Base-by-base conservation (phyloP, 2,113 vertebrate species). In the Australoheros scitulus region DNA sequence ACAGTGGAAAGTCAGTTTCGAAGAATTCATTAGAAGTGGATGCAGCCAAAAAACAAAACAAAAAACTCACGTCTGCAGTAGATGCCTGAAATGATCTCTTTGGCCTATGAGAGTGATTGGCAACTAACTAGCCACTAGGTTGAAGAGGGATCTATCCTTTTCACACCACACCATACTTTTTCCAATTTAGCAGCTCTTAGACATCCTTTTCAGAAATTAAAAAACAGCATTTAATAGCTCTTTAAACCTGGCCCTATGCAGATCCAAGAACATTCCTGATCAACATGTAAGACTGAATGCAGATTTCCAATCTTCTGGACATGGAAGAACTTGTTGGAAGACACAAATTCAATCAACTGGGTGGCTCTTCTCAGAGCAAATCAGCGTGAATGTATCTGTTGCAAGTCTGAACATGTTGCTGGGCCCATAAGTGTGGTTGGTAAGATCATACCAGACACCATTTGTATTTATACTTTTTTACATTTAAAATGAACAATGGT, bases 361-460 rank as follows among this genome's bases (percentile, higher is more conserved):
- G 82, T 72, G 41, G 64, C 64, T 70, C 86, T 55, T 68, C 65
- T 75, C 22, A 22, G 86, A 91, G 84, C 84, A 74, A 88, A 90
- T 94, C 83, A 88, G 92, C 86, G 75, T 94, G 94, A 94, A 95
- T 95, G 94, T 95, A 94, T 89, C 86, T 89, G 86, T 87, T 83
- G 86, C 90, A 34, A 77, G 89, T 92, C 82, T 88, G 76, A 87
- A 87, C 79, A 87, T 76, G 87, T 88, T 82, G 61, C 86, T 77
- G 38, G 76, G 81, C 68, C 83, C 78, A 58, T 75, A 68, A 77
- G 63, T 52, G 77, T 50, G 79, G 82, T 81, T 41, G 65, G 68
- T 77, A 34, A 58, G 63, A 81, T 81, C 83, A 47, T 26, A 70
- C 79, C 58, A 38, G 74, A 55, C 70, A 29, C 58, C 56, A 20